Evolutionary conservation across 2,113 vertebrate genomes (phyloP).

Genomic region (Pagrus major): DNA sequence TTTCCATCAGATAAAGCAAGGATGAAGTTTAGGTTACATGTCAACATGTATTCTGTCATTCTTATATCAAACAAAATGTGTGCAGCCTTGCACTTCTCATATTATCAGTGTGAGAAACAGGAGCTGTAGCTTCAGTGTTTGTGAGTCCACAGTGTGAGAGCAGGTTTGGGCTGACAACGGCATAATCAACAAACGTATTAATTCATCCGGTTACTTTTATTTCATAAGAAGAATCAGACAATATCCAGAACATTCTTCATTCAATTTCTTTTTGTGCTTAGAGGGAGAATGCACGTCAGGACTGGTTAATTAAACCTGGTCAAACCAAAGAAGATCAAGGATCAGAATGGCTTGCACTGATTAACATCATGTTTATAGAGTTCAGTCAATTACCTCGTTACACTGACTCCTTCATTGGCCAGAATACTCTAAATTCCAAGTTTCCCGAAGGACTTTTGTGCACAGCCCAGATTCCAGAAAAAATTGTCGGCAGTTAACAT

Average conservation of each 20-base stretch:
- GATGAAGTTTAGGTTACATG: background rate
- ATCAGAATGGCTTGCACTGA: conserved; percentile 36
- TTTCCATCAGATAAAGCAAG: too few relatives aligned
- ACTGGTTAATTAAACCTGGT: conserved; percentile 59
- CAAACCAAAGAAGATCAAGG: conserved; percentile 53
- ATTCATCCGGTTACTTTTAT: background rate
- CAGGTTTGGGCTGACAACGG: background rate
- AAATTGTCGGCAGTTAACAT: too few relatives aligned
- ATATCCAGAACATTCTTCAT: background rate
- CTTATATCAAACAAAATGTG: background rate
- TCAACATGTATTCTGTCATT: conserved; percentile 7
- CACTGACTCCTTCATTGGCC: conserved; percentile 9
- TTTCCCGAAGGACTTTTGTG: conserved; percentile 1
- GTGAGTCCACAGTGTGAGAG: background rate
- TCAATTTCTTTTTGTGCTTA: background rate
- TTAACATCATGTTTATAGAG: conserved; percentile 54
- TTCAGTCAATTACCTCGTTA: conserved; percentile 56
- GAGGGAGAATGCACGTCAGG: conserved; percentile 17
- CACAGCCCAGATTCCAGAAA: too few relatives aligned
- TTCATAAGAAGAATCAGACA: background rate
- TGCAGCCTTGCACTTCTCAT: background rate
- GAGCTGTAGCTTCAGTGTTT: background rate
- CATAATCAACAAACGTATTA: conserved; percentile 10
- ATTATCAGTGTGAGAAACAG: conserved; percentile 11
- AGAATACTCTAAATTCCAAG: conserved; percentile 9